Evolutionary conservation across 2,113 vertebrate genomes (phyloP), one percentile per base, ranked within the genome.

Genomic region (Scomber scombrus): DNA sequence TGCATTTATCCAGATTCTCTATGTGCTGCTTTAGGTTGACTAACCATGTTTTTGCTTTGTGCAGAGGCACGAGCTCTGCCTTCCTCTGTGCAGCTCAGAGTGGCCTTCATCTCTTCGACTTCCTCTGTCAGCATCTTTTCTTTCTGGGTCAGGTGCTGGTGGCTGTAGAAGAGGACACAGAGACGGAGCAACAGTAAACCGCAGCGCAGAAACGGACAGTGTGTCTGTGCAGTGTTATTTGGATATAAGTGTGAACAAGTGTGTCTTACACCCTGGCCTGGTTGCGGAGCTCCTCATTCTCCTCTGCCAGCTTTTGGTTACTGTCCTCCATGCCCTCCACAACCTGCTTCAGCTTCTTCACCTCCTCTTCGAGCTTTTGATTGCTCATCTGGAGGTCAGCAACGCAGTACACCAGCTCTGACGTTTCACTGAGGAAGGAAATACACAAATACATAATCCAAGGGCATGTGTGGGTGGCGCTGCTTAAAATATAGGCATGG

Each of bases 41-140:
- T 82, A 90, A 98, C 97, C 67, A 96, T 93, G 49, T 95, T 94
- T 71, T 96, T 98, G 86, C 92, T 96, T 84, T 95, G 96, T 21
- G 93, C 92, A 0, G 91, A 75, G 21, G 90, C 80, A 7, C 89
- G 88, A 55, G 94, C 92, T 21, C 92, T 94, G 66, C 86, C 91
- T 80, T 97, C 96, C 89, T 99, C 96, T 0, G 93, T 95, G 14
- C 91, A 78, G 55, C 73, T 95, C 82, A 97, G 67, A 14, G 82
- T 95, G 29, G 55, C 89, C 93, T 97, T 98, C 91, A 96, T 94
- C 87, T 98, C 97, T 89, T 99, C 97, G 68, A 99, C 92, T 47
- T 98, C 97, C 46, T 97, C 96, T 82, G 97, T 96, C 77, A 98
- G 87, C 43, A 95, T 91, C 85, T 95, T 96, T 84, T 94, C 95